phyloP scores from a whole-genome alignment of 2,888 invertebrate genomes.

The Hirudinaria manillensis region DNA sequence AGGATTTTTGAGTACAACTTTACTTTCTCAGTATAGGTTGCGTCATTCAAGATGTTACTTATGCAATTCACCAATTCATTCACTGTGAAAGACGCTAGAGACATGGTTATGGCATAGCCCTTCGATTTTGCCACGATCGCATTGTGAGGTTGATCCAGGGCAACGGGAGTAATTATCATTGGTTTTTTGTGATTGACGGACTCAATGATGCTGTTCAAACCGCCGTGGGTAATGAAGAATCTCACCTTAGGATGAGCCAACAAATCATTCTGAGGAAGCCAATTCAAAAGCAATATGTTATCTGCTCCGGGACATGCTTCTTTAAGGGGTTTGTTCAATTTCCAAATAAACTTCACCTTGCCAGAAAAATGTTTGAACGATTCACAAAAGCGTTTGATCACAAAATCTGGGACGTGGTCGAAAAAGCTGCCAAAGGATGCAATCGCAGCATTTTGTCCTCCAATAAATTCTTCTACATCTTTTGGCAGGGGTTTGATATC shows the following conservation, averaged over 20 bases:
- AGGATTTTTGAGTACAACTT: constrained; percentile 14
- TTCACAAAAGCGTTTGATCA: constrained; percentile 32
- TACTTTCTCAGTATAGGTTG: constrained; percentile 19
- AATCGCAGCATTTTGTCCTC: constrained; percentile 35
- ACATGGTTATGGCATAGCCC: constrained; percentile 31
- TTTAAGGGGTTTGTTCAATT: not conserved
- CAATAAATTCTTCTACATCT: constrained; percentile 32
- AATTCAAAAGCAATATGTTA: constrained; percentile 19
- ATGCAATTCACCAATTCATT: constrained; percentile 23
- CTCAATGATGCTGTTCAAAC: constrained; percentile 29
- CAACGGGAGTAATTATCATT: constrained; percentile 26
- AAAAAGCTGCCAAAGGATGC: constrained; percentile 41
- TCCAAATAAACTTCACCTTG: constrained; percentile 29
- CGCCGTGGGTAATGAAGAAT: constrained; percentile 34
- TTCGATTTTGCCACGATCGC: not conserved
- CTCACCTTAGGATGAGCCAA: constrained; percentile 26
- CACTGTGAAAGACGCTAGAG: constrained; percentile 16
- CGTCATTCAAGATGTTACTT: constrained; percentile 2
- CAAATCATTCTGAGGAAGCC: constrained; percentile 34
- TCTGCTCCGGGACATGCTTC: constrained; percentile 7
- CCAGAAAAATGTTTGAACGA: constrained; percentile 35
- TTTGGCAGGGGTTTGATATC: constrained; percentile 27
- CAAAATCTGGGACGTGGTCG: constrained; percentile 31
- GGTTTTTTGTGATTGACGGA: constrained; percentile 30
- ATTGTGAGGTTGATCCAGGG: constrained; percentile 25